These are phyloP conservation scores for Nycteola revayana DNA, from an alignment of 2,888 invertebrate species.

Conservation along the genomic window DNA sequence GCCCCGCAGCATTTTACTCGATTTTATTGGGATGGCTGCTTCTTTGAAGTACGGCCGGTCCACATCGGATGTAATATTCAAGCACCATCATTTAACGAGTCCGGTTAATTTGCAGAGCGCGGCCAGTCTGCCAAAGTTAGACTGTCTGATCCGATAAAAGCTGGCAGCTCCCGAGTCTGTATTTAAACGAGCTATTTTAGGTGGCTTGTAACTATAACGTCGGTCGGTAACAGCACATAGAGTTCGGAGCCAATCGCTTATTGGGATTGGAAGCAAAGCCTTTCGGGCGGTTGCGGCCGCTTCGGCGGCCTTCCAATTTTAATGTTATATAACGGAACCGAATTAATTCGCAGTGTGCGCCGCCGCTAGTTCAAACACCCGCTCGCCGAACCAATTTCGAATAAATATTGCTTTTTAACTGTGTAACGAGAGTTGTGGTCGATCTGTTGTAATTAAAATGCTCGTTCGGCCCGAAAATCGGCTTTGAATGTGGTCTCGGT, in stretches of 20 bases:
- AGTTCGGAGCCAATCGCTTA: constrained; percentile 53
- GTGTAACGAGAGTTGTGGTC: constrained; percentile 45
- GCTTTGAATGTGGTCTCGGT: constrained; percentile 34
- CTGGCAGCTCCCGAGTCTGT: constrained; percentile 38
- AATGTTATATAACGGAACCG: constrained; percentile 57
- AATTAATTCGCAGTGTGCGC: constrained; percentile 48
- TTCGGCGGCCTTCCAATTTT: constrained; percentile 49
- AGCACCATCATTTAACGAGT: constrained; percentile 8
- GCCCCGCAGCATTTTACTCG: constrained; percentile 21
- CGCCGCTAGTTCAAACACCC: constrained; percentile 45
- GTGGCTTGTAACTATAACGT: constrained; percentile 37
- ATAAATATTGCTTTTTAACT: constrained; percentile 56
- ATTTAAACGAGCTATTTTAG: constrained; percentile 60
- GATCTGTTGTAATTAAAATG: constrained; percentile 54
- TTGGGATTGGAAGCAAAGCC: constrained; percentile 57
- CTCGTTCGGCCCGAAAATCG: constrained; percentile 34
- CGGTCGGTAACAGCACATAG: constrained; percentile 31
- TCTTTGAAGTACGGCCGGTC: neutral
- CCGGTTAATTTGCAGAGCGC: constrained; percentile 25
- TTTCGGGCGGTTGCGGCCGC: constrained; percentile 39
- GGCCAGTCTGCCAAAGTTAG: constrained; percentile 39
- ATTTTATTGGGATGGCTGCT: constrained; percentile 27
- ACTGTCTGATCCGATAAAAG: constrained; percentile 63
- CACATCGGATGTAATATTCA: constrained; percentile 18
- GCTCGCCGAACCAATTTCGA: constrained; percentile 41